Conservation (phyloP, 2,113 vertebrate genomes). For the Indicator indicator region DNA sequence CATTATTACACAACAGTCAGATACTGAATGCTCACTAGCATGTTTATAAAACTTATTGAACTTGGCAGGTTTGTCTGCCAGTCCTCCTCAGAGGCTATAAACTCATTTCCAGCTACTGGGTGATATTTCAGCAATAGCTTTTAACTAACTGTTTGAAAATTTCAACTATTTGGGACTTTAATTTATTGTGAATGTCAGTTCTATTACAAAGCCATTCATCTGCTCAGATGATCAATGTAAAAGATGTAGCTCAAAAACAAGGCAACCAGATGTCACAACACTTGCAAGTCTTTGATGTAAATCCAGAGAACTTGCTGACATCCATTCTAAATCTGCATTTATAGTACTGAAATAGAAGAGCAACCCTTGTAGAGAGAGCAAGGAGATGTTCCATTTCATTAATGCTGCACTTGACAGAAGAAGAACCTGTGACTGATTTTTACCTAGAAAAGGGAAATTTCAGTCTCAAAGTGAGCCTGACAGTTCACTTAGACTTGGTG, state of each 20-base stretch:
- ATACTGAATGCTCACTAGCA: background rate
- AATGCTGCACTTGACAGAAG: background rate
- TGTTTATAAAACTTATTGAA: background rate
- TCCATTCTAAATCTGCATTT: background rate
- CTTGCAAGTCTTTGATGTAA: background rate
- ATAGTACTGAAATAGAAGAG: background rate
- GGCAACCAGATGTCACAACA: background rate
- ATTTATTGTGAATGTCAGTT: background rate
- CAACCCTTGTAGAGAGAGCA: background rate
- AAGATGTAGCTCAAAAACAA: background rate
- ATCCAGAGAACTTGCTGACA: background rate
- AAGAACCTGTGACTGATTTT: background rate
- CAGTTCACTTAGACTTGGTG: background rate
- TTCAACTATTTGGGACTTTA: background rate
- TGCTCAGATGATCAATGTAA: background rate
- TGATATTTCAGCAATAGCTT: background rate
- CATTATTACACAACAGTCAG: background rate
- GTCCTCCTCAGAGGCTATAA: background rate
- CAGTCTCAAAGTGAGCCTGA: background rate
- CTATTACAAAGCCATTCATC: background rate
- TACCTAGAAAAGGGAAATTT: background rate
- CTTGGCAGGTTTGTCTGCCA: background rate
- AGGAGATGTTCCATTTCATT: background rate
- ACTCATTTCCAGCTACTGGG: background rate
- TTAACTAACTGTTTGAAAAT: background rate